Evolutionary conservation across 2,888 invertebrate species (phyloP).

Genomic region (Sinohyriopsis cumingii): DNA sequence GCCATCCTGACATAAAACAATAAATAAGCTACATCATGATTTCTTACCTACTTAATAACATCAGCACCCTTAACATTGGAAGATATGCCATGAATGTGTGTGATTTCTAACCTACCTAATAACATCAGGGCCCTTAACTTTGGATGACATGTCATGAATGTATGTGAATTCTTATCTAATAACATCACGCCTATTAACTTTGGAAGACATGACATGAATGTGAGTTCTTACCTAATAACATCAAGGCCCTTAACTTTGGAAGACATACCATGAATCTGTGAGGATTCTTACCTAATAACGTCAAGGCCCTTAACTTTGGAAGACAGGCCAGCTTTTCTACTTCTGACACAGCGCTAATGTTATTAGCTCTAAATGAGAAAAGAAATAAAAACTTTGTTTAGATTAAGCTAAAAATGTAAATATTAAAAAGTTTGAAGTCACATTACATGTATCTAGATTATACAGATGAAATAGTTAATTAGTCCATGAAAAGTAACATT

Average conservation of each 20-base stretch:
- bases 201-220: too few relatives aligned
- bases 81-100: constrained; percentile 47
- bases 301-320: constrained; percentile 67
- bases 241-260: too few relatives aligned
- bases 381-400: neutral
- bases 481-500: too few relatives aligned
- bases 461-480: too few relatives aligned
- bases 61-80: constrained; percentile 65
- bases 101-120: constrained; percentile 33
- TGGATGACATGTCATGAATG: too few relatives aligned
- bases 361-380: constrained; percentile 62
- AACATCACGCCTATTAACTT: too few relatives aligned
- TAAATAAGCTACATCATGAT: too few relatives aligned
- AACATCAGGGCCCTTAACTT: neutral
- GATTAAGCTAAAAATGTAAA: constrained; percentile 8
- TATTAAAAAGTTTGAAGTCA: neutral
- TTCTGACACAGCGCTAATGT: constrained; percentile 62
- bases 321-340: constrained; percentile 63
- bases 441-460: too few relatives aligned
- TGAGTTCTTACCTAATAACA: constrained; percentile 26
- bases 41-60: constrained; percentile 46
- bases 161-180: too few relatives aligned
- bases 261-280: too few relatives aligned
- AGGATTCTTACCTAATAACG: constrained; percentile 58
- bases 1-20: too few relatives aligned